Evolutionary conservation across 2,113 vertebrate genomes (phyloP).

Genomic region (Mesitornis unicolor): DNA sequence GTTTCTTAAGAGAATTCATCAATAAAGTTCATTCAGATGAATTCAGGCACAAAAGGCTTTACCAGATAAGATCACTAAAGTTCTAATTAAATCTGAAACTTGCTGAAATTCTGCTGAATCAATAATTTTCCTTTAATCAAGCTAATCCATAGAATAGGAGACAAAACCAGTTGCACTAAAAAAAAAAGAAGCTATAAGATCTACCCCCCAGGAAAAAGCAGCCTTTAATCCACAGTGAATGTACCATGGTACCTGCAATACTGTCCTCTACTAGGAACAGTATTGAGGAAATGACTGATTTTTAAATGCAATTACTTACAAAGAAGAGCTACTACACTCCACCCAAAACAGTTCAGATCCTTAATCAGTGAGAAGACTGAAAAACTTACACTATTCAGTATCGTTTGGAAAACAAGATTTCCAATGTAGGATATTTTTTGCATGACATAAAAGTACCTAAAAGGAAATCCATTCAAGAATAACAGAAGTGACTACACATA

Average conservation of each 20-base stretch:
- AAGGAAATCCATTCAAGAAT: constrained; percentile 68
- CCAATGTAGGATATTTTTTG: constrained; percentile 58
- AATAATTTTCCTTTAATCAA: constrained; percentile 38
- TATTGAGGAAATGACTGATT: not conserved
- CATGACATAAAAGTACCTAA: constrained; percentile 59
- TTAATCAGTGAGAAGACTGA: constrained; percentile 46
- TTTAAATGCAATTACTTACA: constrained; percentile 34
- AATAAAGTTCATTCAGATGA: not conserved
- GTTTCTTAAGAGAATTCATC: not conserved
- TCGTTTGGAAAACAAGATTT: constrained; percentile 57
- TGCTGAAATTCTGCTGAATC: constrained; percentile 12
- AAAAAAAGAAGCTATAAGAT: not conserved
- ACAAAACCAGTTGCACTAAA: not conserved
- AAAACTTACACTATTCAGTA: constrained; percentile 52
- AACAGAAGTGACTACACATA: constrained; percentile 62
- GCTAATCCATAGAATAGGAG: constrained; percentile 12
- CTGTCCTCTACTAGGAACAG: not conserved
- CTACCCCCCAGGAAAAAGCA: not conserved
- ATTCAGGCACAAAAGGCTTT: not conserved
- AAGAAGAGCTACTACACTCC: constrained; percentile 37
- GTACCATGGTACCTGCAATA: not conserved
- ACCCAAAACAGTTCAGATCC: constrained; percentile 35
- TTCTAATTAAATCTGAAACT: constrained; percentile 7
- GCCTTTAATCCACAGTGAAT: not conserved
- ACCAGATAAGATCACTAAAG: not conserved